Base-by-base conservation (phyloP, 1,140 invertebrate species). In the Diuraphis noxia region DNA sequence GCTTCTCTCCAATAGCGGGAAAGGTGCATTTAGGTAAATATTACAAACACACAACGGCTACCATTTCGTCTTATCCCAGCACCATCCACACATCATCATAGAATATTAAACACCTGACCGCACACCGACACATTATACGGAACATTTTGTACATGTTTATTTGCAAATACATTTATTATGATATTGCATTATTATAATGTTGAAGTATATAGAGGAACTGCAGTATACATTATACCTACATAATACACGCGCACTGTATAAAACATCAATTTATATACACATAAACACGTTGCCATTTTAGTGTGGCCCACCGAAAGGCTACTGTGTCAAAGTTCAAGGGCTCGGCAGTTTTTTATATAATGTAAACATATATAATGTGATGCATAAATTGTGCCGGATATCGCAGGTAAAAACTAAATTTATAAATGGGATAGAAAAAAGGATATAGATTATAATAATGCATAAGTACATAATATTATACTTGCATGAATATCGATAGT, bases 271-370 rank as follows among this genome's bases (percentile, higher is more conserved):
- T 30, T 30, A 43, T 41, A 43, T n/a, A 43, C 25, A 41, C 38
- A 82, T 25, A 84, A 25, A 84, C 81, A 84, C 25, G 30, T n/a
- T 84, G 40, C 17, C 34, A 84, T 30, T 84, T 72, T 72, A 72
- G 25, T 40, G 81, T n/a, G 10, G 19, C 41, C 30, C 82, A n/a
- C 5, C 81, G 17, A 84, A 84, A 41, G 38, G 81, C 81, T 41
- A 84, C 41, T 46, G 21, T 86, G 41, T 49, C 85, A 52, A 52
- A 52, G 46, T 52, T 86, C 85, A 86, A 86, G 85, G 43, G 34
- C n/a, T 49, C 34, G 21, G 10, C 21, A 52, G 36, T 43, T 84
- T n/a, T 84, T 23, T n/a, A 72, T 72, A n/a, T 34, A n/a, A 72
- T n/a, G 34, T 17, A 72, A 0, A n/a, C 2, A 46, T 30, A n/a